phyloP scores from a whole-genome alignment of 2,113 vertebrate species.

The Pogona vitticeps region DNA sequence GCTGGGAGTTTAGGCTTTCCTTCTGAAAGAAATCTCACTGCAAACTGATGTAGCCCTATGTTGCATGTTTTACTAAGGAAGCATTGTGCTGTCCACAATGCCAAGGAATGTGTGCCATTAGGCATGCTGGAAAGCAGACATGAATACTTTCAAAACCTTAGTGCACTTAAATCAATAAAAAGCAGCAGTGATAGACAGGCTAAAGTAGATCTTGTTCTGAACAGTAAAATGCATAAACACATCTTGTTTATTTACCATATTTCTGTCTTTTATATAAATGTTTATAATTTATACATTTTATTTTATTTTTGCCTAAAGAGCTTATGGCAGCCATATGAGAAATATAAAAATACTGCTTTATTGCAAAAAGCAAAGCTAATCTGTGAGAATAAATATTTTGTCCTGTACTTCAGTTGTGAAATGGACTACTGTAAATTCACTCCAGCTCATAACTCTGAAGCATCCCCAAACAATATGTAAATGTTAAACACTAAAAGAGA shows the following conservation, averaged over 20 bases:
- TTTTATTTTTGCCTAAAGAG: too few relatives aligned
- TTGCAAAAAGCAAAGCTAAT: too few relatives aligned
- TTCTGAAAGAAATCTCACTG: constrained; percentile 18
- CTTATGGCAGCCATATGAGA: too few relatives aligned
- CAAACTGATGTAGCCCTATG: constrained; percentile 10
- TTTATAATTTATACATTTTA: too few relatives aligned
- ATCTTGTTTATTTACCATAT: background rate
- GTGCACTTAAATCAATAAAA: background rate
- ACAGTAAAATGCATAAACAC: background rate
- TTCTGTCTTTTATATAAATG: too few relatives aligned
- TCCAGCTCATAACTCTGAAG: background rate
- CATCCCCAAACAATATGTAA: background rate
- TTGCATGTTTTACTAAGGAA: constrained; percentile 7
- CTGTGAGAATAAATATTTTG: too few relatives aligned
- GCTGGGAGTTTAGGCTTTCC: constrained; percentile 48
- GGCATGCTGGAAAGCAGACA: constrained; percentile 41
- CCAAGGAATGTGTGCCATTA: constrained; percentile 52
- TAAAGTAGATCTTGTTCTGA: background rate
- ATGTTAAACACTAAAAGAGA: background rate
- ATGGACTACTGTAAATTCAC: background rate
- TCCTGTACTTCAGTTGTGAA: background rate
- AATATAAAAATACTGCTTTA: too few relatives aligned
- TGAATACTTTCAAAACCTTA: constrained; percentile 54
- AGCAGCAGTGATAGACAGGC: background rate
- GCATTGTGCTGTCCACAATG: constrained; percentile 3